Conservation (phyloP, 2,888 invertebrate species). For the Dendrolimus pini region DNA sequence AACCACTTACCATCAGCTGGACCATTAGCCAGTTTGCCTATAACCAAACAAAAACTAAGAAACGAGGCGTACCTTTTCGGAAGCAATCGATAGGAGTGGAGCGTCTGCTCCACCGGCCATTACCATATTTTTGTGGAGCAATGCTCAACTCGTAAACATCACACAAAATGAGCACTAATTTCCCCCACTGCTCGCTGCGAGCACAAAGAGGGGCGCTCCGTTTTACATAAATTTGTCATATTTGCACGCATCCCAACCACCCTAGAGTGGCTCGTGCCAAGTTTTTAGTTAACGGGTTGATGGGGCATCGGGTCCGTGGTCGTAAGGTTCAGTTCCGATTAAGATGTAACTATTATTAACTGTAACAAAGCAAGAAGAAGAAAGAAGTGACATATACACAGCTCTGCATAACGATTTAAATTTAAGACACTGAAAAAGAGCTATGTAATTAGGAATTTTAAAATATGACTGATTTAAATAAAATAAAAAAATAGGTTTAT, state of each 20-base stretch:
- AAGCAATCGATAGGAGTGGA: constrained; percentile 33
- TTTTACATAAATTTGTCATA: constrained; percentile 74
- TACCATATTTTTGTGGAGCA: constrained; percentile 60
- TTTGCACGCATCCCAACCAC: constrained; percentile 53
- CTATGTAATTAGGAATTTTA: too few relatives aligned
- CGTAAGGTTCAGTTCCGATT: too few relatives aligned
- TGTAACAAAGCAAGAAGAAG: too few relatives aligned
- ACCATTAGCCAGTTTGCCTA: too few relatives aligned
- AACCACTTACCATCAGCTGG: too few relatives aligned
- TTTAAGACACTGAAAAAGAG: too few relatives aligned
- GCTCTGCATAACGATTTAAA: too few relatives aligned
- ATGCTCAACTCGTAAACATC: constrained; percentile 60
- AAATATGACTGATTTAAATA: too few relatives aligned
- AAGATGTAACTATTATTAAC: too few relatives aligned
- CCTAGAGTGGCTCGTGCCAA: constrained; percentile 36
- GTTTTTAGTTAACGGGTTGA: constrained; percentile 37
- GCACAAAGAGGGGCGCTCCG: constrained; percentile 41
- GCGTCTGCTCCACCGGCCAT: constrained; percentile 33
- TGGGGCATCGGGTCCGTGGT: constrained; percentile 8
- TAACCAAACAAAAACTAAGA: too few relatives aligned
- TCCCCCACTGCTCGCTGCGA: constrained; percentile 33
- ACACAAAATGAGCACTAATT: constrained; percentile 68
- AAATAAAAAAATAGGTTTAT: too few relatives aligned
- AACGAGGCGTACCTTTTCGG: neutral
- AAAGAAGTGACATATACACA: too few relatives aligned